Evolutionary conservation across 1,140 invertebrate genomes (phyloP), one percentile per base, ranked within the genome.

Genomic region (Panagrolaimus sp.): DNA sequence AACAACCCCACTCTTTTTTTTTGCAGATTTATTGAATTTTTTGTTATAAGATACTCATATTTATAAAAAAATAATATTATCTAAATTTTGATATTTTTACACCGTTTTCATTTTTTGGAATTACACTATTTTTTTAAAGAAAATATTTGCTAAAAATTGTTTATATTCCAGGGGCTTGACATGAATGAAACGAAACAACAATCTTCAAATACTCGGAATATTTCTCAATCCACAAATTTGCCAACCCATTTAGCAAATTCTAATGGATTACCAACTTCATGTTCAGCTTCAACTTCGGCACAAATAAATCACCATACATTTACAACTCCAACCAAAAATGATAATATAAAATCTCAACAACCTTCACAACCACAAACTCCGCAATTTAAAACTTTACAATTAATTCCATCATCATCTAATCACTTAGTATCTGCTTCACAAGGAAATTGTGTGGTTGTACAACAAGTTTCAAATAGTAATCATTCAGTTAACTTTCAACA

Each of bases 111-210:
- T 38, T 38, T 38, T 38, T 38, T 38, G 2, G 31, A n/a, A n/a
- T n/a, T n/a, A n/a, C n/a, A n/a, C n/a, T n/a, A n/a, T 38, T 38
- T 38, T 38, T 2, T 7, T 38, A 38, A 38, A 38, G 7, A 4
- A 4, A 38, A 38, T 4, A 2, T 38, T 38, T 38, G 31, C 31
- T 38, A 7, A 57, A 57, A 57, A 20, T 16, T 16, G 20, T 27
- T 25, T 57, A 20, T 20, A 16, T 57, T 57, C 27, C 20, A 57
- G 51, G 20, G 51, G 51, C n/a, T 57, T 16, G 51, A 57, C 51
- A 57, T 57, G 51, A 57, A 57, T 27, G 51, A 57, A 16, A 27
- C 51, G 51, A 57, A 57, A 27, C 51, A 57, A 16, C 20, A 25
- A 27, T 16, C 51, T 20, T n/a, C n/a, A n/a, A n/a, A n/a, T n/a